Conservation (phyloP, 2,797 vertebrate genomes). For the Novumbra hubbsi region DNA sequence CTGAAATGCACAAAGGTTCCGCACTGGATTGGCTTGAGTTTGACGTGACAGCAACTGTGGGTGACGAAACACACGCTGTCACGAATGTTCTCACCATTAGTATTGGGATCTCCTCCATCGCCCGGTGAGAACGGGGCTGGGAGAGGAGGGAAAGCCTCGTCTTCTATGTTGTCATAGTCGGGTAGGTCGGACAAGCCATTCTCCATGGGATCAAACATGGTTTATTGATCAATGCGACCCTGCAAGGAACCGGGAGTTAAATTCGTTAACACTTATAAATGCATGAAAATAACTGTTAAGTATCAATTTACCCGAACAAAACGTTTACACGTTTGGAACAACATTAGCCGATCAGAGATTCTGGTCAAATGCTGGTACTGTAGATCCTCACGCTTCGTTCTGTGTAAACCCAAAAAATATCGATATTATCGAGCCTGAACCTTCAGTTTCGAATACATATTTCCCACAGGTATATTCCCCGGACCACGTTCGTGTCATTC, state of each 20-base stretch:
- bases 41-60: not conserved
- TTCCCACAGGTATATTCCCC: too few relatives aligned
- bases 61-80: not conserved
- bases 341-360: too few relatives aligned
- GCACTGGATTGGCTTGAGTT: not conserved
- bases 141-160: conserved; percentile 84
- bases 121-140: conserved; percentile 86
- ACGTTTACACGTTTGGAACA: too few relatives aligned
- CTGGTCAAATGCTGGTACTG: too few relatives aligned
- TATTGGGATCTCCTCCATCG: conserved; percentile 61
- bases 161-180: conserved; percentile 75
- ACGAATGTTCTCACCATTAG: conserved; percentile 42
- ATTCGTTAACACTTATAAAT: not conserved
- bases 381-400: too few relatives aligned
- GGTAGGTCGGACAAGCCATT: conserved; percentile 65
- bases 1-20: not conserved
- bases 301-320: too few relatives aligned
- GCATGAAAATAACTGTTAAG: too few relatives aligned
- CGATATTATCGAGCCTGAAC: too few relatives aligned
- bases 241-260: not conserved
- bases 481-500: not conserved
- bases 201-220: conserved; percentile 55
- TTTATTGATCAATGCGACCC: conserved; percentile 10
- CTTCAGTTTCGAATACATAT: too few relatives aligned
- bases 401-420: too few relatives aligned